phyloP scores from a whole-genome alignment of 2,888 invertebrate genomes.

The Argyresthia albistria region DNA sequence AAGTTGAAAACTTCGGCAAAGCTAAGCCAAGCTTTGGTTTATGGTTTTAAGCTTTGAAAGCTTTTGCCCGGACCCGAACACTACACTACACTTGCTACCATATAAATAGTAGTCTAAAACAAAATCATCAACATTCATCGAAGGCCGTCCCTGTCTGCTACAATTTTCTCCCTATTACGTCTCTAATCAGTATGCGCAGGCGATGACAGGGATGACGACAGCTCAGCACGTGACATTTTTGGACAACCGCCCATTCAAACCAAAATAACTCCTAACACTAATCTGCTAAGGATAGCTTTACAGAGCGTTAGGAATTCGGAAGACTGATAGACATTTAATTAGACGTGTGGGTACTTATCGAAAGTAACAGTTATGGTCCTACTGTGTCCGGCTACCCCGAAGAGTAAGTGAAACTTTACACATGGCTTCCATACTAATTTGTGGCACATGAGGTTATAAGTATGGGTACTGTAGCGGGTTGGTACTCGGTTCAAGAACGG shows the following conservation, averaged over 20 bases:
- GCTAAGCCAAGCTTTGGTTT: too few species aligned
- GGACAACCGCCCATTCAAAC: slow-evolving; percentile 8
- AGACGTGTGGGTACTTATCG: slow-evolving; percentile 27
- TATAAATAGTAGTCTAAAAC: too few species aligned
- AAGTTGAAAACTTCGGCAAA: too few species aligned
- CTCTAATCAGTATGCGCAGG: slow-evolving; percentile 48
- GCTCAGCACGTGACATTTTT: slow-evolving; percentile 32
- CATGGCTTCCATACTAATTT: slow-evolving; percentile 56
- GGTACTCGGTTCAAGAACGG: slow-evolving; percentile 35
- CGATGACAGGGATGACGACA: slow-evolving; percentile 63
- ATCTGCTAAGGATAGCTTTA: slow-evolving; percentile 19
- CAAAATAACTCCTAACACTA: slow-evolving; percentile 19
- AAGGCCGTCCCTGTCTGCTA: slow-evolving; percentile 18
- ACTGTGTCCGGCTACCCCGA: slow-evolving; percentile 43
- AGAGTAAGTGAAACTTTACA: slow-evolving; percentile 42
- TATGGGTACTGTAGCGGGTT: slow-evolving; percentile 41
- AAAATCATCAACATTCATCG: too few species aligned
- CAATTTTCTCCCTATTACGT: slow-evolving; percentile 68
- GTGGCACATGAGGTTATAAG: slow-evolving; percentile 52
- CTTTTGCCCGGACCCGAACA: too few species aligned
- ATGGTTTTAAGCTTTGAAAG: too few species aligned
- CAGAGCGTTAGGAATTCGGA: slow-evolving; percentile 14
- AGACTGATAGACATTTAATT: slow-evolving; percentile 27
- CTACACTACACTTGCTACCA: too few species aligned
- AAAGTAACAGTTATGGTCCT: slow-evolving; percentile 49